Percentiles rank a stretch among this genome's conserved stretches.
phyloP scores from a whole-genome alignment of 2,888 invertebrate species.

The Gymnocheta viridis region DNA sequence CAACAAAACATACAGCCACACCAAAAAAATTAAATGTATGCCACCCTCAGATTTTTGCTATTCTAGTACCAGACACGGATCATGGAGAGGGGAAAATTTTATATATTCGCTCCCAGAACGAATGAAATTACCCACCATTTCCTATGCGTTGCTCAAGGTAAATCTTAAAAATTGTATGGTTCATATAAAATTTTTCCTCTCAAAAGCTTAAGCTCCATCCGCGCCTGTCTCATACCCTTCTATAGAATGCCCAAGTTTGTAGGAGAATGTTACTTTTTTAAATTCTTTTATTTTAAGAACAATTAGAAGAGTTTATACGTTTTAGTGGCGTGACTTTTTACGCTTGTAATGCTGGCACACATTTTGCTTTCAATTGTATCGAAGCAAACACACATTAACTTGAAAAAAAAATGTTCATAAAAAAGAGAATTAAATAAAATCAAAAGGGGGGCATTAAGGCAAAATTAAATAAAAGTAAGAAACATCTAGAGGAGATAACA shows the following conservation, averaged over 20 bases:
- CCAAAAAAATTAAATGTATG: neutral
- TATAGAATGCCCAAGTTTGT: neutral
- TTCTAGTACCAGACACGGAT: too few relatives aligned
- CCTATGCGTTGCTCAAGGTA: too few relatives aligned
- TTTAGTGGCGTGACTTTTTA: conserved; percentile 65
- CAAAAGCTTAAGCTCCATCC: too few relatives aligned
- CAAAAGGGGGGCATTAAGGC: conserved; percentile 43
- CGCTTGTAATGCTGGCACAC: conserved; percentile 59
- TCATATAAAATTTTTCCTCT: too few relatives aligned
- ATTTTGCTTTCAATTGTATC: conserved; percentile 30
- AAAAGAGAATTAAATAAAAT: conserved; percentile 33
- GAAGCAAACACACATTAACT: conserved; percentile 21
- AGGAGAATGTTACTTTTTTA: neutral
- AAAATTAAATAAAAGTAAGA: conserved; percentile 25
- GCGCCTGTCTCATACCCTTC: neutral
- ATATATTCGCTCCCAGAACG: too few relatives aligned
- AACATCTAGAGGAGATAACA: conserved; percentile 37
- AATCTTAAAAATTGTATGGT: too few relatives aligned
- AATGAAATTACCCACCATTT: too few relatives aligned
- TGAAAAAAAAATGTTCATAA: neutral
- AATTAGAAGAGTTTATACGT: conserved; percentile 60
- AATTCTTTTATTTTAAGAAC: conserved; percentile 51
- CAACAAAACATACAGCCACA: neutral
- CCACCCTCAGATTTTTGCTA: neutral
- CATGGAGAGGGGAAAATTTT: too few relatives aligned